Percentiles rank a stretch among this genome's conserved stretches.
These are phyloP conservation scores for Chelon labrosus DNA, from an alignment of 2,797 vertebrate genomes.

Conservation along the genomic window DNA sequence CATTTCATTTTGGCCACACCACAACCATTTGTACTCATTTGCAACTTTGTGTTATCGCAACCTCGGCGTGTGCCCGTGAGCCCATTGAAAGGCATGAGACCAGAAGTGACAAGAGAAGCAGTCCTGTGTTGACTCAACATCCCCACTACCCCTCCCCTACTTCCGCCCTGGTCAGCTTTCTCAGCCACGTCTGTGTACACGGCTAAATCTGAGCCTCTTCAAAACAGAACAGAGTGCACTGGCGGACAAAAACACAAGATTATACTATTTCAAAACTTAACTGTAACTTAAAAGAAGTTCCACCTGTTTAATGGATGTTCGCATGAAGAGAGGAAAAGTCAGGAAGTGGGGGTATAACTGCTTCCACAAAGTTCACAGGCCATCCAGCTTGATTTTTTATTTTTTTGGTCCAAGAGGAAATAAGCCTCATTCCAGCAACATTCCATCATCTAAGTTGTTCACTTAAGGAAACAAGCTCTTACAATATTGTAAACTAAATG, in stretches of 20 bases:
- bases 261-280: conserved; percentile 19
- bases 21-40: conserved; percentile 11
- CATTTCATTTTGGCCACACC: conserved; percentile 16
- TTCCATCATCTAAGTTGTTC: conserved; percentile 38
- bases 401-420: conserved; percentile 58
- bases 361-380: conserved; percentile 37
- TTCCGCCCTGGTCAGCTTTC: conserved; percentile 40
- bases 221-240: conserved; percentile 26
- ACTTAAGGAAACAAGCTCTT: background rate
- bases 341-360: conserved; percentile 39
- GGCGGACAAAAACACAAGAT: conserved; percentile 8
- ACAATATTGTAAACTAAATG: background rate
- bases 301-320: conserved; percentile 15
- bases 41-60: conserved; percentile 31
- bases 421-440: conserved; percentile 60
- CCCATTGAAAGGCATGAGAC: conserved; percentile 63
- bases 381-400: conserved; percentile 19
- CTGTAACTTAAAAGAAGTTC: conserved; percentile 10
- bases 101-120: conserved; percentile 65
- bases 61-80: conserved; percentile 25
- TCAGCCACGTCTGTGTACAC: conserved; percentile 24
- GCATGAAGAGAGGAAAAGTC: conserved; percentile 18
- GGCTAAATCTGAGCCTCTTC: conserved; percentile 12
- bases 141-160: conserved; percentile 5
- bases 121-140: conserved; percentile 63